phyloP scores from a whole-genome alignment of 2,888 invertebrate genomes.

The Xestia ashworthii region DNA sequence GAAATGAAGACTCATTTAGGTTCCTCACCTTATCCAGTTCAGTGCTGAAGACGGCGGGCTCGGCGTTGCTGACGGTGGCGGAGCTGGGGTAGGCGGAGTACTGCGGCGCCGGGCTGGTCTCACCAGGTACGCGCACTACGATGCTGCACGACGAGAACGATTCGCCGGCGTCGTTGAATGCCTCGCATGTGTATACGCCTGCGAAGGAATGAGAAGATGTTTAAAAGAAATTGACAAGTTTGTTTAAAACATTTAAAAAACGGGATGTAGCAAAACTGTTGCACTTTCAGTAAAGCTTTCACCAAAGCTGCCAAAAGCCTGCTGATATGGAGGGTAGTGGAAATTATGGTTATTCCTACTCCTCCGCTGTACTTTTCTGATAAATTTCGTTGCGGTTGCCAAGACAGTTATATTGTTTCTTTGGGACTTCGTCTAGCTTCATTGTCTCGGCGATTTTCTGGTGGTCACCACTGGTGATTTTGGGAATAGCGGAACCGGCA shows the following conservation, averaged over 20 bases:
- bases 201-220: conserved; percentile 67
- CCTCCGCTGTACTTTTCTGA: too few species aligned
- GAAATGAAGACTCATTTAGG: too few species aligned
- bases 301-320: too few species aligned
- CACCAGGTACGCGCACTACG: conserved; percentile 96
- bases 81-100: conserved; percentile 97
- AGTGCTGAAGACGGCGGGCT: conserved; percentile 95
- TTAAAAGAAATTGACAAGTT: too few species aligned
- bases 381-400: too few species aligned
- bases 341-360: too few species aligned
- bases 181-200: conserved; percentile 98
- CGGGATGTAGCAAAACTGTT: background rate
- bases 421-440: too few species aligned
- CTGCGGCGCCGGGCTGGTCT: conserved; percentile 95
- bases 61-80: conserved; percentile 95
- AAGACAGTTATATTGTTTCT: too few species aligned
- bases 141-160: conserved; percentile 98
- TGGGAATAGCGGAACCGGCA: too few species aligned
- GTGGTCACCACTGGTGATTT: too few species aligned
- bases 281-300: background rate
- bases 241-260: background rate
- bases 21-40: conserved; percentile 92
- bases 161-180: conserved; percentile 98
- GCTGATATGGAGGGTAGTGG: too few species aligned
- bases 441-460: too few species aligned